A percentile compares a stretch with the other conserved stretches of the same genome.
Evolutionary conservation across 1,140 invertebrate species (phyloP).

Genomic region (Portunus trituberculatus): DNA sequence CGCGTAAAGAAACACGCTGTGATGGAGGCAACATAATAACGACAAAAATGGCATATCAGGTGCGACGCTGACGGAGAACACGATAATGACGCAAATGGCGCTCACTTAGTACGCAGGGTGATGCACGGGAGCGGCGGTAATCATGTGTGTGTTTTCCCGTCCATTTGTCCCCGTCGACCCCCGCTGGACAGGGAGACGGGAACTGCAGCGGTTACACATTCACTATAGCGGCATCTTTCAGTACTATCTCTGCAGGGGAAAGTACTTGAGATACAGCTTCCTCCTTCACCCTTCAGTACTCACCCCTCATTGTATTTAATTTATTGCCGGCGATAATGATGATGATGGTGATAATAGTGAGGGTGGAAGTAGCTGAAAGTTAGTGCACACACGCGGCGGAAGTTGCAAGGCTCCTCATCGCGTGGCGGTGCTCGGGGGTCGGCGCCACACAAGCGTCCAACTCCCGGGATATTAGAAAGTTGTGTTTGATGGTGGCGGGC

Average conservation of each 20-base stretch:
- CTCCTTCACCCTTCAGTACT: background rate
- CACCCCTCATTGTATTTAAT: background rate
- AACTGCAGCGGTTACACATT: no score
- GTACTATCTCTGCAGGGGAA: no score
- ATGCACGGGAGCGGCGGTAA: background rate
- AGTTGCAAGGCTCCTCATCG: background rate
- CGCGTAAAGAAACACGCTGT: background rate
- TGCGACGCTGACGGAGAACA: background rate
- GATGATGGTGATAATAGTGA: background rate
- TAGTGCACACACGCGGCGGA: background rate
- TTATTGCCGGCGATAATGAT: constrained; percentile 11
- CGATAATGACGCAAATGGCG: background rate
- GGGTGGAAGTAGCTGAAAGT: background rate
- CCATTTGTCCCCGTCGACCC: no score
- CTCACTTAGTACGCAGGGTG: background rate
- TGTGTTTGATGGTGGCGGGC: background rate
- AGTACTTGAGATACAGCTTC: background rate
- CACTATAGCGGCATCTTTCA: no score
- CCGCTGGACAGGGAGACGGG: no score
- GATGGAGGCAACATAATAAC: constrained; percentile 4
- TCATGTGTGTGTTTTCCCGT: no score
- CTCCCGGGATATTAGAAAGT: background rate
- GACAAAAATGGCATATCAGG: constrained; percentile 1
- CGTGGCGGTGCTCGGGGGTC: background rate
- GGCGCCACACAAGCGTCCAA: background rate